These are phyloP conservation scores for Platichthys flesus DNA, from an alignment of 2,113 vertebrate species.

Conservation along the genomic window DNA sequence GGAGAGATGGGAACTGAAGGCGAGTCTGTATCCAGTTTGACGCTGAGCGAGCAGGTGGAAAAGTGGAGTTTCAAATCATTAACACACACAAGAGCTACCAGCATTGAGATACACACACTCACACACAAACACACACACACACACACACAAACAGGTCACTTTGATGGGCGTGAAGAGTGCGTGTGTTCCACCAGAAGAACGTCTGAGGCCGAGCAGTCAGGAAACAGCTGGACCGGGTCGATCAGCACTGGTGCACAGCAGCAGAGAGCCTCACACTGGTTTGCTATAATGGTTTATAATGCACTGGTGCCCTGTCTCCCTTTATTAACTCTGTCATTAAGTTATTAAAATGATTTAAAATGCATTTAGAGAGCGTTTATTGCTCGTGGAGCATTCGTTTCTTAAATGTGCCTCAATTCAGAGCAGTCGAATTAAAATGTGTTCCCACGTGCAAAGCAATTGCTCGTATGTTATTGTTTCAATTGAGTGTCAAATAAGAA, in stretches of 20 bases:
- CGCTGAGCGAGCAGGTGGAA: slow-evolving; percentile 54
- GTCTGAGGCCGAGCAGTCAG: slow-evolving; percentile 1
- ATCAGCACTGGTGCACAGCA: slow-evolving; percentile 10
- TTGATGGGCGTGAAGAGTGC: neutral
- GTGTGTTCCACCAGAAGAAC: neutral
- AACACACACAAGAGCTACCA: slow-evolving; percentile 14
- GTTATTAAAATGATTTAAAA: slow-evolving; percentile 42
- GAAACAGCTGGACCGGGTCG: slow-evolving; percentile 49
- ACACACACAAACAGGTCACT: too few relatives aligned
- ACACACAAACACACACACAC: too few relatives aligned
- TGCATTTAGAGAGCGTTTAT: slow-evolving; percentile 14
- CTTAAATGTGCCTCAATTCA: neutral
- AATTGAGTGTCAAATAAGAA: neutral
- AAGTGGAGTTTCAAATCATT: slow-evolving; percentile 34
- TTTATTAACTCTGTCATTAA: slow-evolving; percentile 54
- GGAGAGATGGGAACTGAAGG: slow-evolving; percentile 16
- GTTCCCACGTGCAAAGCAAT: neutral
- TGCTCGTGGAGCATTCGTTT: slow-evolving; percentile 13
- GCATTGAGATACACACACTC: neutral
- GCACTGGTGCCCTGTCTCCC: slow-evolving; percentile 20
- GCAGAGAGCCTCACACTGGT: slow-evolving; percentile 23
- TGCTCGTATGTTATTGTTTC: neutral
- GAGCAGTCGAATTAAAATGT: slow-evolving; percentile 11
- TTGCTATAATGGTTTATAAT: slow-evolving; percentile 38
- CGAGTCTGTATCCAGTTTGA: slow-evolving; percentile 37